phyloP scores from a whole-genome alignment of 2,888 invertebrate species.

The Trissoscelio sp. region DNA sequence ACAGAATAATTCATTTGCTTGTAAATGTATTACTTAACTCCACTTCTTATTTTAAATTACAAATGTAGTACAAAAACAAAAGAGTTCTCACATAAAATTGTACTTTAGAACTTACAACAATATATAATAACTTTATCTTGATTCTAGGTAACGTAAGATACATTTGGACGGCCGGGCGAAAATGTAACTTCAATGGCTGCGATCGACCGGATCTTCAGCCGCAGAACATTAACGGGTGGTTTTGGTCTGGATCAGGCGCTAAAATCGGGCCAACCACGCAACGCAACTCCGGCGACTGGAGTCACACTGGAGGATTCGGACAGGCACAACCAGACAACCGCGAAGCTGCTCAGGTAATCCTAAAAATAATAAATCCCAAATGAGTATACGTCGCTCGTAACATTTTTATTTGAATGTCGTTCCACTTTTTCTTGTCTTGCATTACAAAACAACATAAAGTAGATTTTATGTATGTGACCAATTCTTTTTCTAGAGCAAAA shows the following conservation, averaged over 20 bases:
- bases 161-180: slow-evolving; percentile 96
- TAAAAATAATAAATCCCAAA: slow-evolving; percentile 39
- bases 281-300: slow-evolving; percentile 96
- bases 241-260: slow-evolving; percentile 96
- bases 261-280: slow-evolving; percentile 95
- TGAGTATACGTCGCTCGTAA: background rate
- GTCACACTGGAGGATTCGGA: slow-evolving; percentile 93
- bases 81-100: too few relatives aligned
- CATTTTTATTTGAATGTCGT: slow-evolving; percentile 33
- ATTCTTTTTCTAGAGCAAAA: background rate
- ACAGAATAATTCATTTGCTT: background rate
- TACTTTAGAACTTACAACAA: too few relatives aligned
- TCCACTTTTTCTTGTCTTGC: slow-evolving; percentile 29
- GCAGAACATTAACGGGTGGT: slow-evolving; percentile 93
- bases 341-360: slow-evolving; percentile 91
- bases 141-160: slow-evolving; percentile 85
- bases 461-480: background rate
- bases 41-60: background rate
- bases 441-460: slow-evolving; percentile 9
- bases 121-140: too few relatives aligned
- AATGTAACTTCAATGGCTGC: slow-evolving; percentile 96
- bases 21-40: background rate
- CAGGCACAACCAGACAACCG: slow-evolving; percentile 95
- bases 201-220: slow-evolving; percentile 94
- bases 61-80: too few relatives aligned